phyloP scores from a whole-genome alignment of 2,888 invertebrate species.

The Escarpia spicata region DNA sequence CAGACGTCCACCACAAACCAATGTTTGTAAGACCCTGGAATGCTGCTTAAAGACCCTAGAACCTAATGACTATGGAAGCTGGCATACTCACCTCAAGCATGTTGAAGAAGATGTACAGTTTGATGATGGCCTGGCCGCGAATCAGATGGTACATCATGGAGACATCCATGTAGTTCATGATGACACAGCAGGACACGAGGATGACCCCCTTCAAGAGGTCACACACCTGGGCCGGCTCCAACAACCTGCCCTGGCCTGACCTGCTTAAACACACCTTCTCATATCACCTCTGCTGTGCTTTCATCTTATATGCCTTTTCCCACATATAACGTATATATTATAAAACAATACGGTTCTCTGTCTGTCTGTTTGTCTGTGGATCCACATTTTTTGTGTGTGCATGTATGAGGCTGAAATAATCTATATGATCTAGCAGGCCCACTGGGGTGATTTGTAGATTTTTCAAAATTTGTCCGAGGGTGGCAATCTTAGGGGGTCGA shows the following conservation, averaged over 20 bases:
- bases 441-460: too few species aligned
- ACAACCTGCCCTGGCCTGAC: constrained; percentile 37
- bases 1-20: neutral
- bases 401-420: too few species aligned
- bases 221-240: constrained; percentile 78
- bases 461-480: too few species aligned
- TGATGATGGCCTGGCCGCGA: constrained; percentile 95
- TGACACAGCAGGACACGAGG: constrained; percentile 79
- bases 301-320: too few species aligned
- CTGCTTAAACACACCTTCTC: constrained; percentile 22
- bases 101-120: constrained; percentile 98
- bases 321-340: too few species aligned
- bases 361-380: too few species aligned
- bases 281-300: too few species aligned
- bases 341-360: too few species aligned
- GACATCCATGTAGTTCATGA: constrained; percentile 93
- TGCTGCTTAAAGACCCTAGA: neutral
- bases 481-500: too few species aligned
- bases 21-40: neutral
- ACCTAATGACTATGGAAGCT: neutral
- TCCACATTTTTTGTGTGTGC: too few species aligned
- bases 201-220: constrained; percentile 94
- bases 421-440: too few species aligned
- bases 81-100: constrained; percentile 88
- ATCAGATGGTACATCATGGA: constrained; percentile 95